These are phyloP conservation scores for Calliopum simillimum DNA, from an alignment of 2,888 invertebrate species.

Conservation along the genomic window DNA sequence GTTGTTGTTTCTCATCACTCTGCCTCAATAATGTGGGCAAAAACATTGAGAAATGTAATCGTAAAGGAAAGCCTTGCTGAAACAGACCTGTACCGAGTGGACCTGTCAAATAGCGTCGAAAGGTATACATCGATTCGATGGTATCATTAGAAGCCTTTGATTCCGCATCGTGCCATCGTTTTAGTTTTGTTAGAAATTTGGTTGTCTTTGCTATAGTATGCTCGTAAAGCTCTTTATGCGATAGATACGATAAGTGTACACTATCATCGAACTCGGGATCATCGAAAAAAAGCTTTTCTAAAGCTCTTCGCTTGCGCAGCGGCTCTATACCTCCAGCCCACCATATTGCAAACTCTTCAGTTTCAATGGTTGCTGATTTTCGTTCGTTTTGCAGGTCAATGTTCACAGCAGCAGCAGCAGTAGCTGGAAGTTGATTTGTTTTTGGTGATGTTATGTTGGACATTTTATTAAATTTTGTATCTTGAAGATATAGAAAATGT, in stretches of 20 bases:
- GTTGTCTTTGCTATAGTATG: slow-evolving; percentile 50
- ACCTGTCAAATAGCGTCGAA: slow-evolving; percentile 55
- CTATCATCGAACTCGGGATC: slow-evolving; percentile 55
- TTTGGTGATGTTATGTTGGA: background rate
- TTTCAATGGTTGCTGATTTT: slow-evolving; percentile 48
- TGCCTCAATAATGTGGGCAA: slow-evolving; percentile 88
- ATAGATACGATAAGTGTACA: slow-evolving; percentile 51
- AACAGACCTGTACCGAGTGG: slow-evolving; percentile 58
- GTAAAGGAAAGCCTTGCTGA: slow-evolving; percentile 67
- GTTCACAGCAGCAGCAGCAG: slow-evolving; percentile 45
- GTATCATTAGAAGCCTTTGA: slow-evolving; percentile 69
- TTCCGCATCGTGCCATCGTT: slow-evolving; percentile 72
- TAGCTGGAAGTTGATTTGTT: background rate
- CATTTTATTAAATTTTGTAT: background rate
- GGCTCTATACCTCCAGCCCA: slow-evolving; percentile 56
- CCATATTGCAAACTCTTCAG: slow-evolving; percentile 59
- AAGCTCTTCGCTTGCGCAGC: slow-evolving; percentile 50
- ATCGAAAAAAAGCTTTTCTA: slow-evolving; percentile 54
- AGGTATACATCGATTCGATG: slow-evolving; percentile 50
- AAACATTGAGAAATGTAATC: slow-evolving; percentile 92
- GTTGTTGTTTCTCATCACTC: slow-evolving; percentile 85
- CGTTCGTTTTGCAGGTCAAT: slow-evolving; percentile 54
- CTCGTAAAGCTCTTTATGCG: slow-evolving; percentile 59
- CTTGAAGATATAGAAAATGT: no score
- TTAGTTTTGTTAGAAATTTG: slow-evolving; percentile 76